A percentile compares a stretch with the other conserved stretches of the same genome.
These are phyloP conservation scores for Drosophila prostipennis DNA, from an alignment of 2,888 invertebrate genomes.

Conservation along the genomic window DNA sequence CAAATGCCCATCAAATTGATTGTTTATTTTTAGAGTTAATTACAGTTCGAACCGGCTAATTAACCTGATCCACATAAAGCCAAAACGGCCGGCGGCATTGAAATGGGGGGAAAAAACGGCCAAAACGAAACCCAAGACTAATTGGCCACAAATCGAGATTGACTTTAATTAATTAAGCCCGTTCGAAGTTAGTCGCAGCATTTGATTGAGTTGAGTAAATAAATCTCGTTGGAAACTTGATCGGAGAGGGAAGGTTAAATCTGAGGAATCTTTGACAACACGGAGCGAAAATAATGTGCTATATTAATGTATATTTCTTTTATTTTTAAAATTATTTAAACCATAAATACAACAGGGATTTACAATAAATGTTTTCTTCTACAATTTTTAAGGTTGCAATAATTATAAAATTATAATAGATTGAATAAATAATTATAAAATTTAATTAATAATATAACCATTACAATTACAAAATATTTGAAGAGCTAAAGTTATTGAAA, in stretches of 20 bases:
- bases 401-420: no score
- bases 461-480: no score
- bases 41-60: constrained; percentile 59
- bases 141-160: constrained; percentile 69
- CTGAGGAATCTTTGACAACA: background rate
- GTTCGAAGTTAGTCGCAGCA: constrained; percentile 27
- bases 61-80: constrained; percentile 68
- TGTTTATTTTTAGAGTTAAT: constrained; percentile 60
- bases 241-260: constrained; percentile 28
- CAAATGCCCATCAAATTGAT: constrained; percentile 58
- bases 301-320: background rate
- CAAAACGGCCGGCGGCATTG: constrained; percentile 37
- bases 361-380: no score
- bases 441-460: no score
- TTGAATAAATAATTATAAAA: no score
- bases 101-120: constrained; percentile 12
- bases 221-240: constrained; percentile 45
- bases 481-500: no score
- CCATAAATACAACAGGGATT: no score
- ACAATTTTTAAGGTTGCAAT: no score
- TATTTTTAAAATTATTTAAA: no score
- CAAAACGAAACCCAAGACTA: constrained; percentile 53
- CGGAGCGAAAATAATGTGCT: background rate
- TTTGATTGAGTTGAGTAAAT: constrained; percentile 55
- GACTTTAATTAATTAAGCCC: constrained; percentile 67